Evolutionary conservation across 2,113 vertebrate species (phyloP).

Genomic region (Mustela lutreola): DNA sequence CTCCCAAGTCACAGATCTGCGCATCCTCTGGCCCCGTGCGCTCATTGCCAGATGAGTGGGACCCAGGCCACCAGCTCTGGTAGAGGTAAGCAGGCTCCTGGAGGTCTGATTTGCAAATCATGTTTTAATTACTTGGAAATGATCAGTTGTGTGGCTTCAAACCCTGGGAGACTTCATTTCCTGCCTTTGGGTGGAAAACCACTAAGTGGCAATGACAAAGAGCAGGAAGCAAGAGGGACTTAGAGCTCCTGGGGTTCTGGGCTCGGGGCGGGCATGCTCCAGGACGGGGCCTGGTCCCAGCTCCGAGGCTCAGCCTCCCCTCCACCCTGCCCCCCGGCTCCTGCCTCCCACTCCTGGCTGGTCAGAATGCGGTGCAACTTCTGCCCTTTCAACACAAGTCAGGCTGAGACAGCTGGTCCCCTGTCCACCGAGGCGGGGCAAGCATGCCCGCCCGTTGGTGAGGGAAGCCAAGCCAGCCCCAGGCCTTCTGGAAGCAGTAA

Average conservation of each 20-base stretch:
- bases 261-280: background rate
- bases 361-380: background rate
- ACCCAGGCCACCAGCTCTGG: background rate
- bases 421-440: rapidly evolving
- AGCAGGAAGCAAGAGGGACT: background rate
- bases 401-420: rapidly evolving
- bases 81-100: background rate
- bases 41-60: background rate
- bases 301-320: too few species aligned
- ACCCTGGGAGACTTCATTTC: background rate
- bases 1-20: background rate
- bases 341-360: background rate
- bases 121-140: constrained; percentile 3
- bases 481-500: rapidly evolving
- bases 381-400: rapidly evolving
- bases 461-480: background rate
- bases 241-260: rapidly evolving
- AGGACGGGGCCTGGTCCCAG: background rate
- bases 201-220: background rate
- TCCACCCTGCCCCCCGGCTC: rapidly evolving
- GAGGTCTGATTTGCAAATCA: background rate
- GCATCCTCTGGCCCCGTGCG: rapidly evolving
- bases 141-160: background rate
- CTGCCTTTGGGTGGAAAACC: background rate
- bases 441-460: rapidly evolving